phyloP scores from a whole-genome alignment of 2,888 invertebrate genomes.

The Sminthurides aquaticus region DNA sequence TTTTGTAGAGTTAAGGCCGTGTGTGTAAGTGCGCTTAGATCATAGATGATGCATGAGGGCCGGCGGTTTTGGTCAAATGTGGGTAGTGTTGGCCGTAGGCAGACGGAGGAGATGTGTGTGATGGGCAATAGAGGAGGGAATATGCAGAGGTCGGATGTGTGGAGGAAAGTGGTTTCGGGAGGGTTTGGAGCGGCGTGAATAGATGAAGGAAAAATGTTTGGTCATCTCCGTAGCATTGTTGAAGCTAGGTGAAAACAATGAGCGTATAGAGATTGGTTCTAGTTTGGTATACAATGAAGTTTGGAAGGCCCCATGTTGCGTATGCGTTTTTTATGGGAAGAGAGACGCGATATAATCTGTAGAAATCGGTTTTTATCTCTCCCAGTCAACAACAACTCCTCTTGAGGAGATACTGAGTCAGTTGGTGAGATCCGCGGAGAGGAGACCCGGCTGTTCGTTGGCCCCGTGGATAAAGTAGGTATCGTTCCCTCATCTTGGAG shows the following conservation, averaged over 20 bases:
- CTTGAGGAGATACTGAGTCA: no score
- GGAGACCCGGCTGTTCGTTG: no score
- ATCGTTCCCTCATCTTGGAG: background rate
- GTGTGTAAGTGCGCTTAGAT: no score
- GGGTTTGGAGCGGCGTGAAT: slow-evolving; percentile 20
- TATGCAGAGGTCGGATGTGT: background rate
- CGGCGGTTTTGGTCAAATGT: no score
- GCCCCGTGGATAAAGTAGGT: no score
- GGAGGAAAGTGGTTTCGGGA: slow-evolving; percentile 1
- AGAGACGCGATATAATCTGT: slow-evolving; percentile 24
- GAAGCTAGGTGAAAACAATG: slow-evolving; percentile 43
- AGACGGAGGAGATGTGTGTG: no score
- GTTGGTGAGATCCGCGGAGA: background rate
- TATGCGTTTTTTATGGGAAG: slow-evolving; percentile 17
- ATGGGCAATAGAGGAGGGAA: background rate
- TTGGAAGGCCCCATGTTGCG: slow-evolving; percentile 30
- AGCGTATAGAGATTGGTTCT: slow-evolving; percentile 42
- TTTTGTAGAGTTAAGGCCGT: background rate
- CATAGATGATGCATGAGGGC: no score
- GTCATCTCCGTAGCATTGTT: slow-evolving; percentile 43
- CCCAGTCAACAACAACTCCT: slow-evolving; percentile 18
- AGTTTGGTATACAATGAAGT: slow-evolving; percentile 36
- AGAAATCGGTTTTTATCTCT: slow-evolving; percentile 25
- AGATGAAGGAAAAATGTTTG: slow-evolving; percentile 39
- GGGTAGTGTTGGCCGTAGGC: no score